Evolutionary conservation across 2,797 vertebrate genomes (phyloP), one percentile per base, ranked within the genome.

Genomic region (Macrochelys suwanniensis): DNA sequence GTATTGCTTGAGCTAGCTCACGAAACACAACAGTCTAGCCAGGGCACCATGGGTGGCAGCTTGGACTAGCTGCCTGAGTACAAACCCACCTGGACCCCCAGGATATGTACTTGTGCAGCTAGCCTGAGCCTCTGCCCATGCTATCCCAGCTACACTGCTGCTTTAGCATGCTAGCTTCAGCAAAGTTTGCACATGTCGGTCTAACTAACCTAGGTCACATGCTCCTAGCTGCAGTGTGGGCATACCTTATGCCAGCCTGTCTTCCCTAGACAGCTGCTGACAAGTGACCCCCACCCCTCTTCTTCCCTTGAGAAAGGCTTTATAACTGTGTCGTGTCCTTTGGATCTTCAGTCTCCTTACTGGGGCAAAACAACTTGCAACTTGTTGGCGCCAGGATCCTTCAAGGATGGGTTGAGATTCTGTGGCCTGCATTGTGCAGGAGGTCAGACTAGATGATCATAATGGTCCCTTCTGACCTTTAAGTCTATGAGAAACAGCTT

Each of bases 211-310:
- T 65, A n/a, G 17, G 61, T 19, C 8, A 33, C 33, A 16, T 19
- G 61, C 33, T 33, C 8, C 33, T 17, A n/a, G 33, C 61, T 31
- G 28, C 33, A 9, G 61, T 17, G 33, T 5, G 19, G 56, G 17
- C 8, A 17, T 23, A 31, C n/a, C n/a, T 33, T n/a, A 17, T n/a
- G 33, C 15, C 61, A 33, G 16, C 7, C 31, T 65, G 61, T n/a
- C 37, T 45, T 45, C 71, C 45, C 25, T 57, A 57, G 23, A 15
- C 56, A 90, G 78, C 3, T 53, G 6, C 26, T 49, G 4, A 68
- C 33, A 19, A 19, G 33, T 57, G 45, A 3, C 57, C 28, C 5
- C 2, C 26, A 4, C 4, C 21, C 21, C 3, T 1, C 5, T 3
- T 88, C 89, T 82, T 12, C 25, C 42, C 89, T 4, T 6, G 57